Evolutionary conservation across 2,797 vertebrate species (phyloP), one percentile per base, ranked within the genome.

Genomic region (Girardinus metallicus): DNA sequence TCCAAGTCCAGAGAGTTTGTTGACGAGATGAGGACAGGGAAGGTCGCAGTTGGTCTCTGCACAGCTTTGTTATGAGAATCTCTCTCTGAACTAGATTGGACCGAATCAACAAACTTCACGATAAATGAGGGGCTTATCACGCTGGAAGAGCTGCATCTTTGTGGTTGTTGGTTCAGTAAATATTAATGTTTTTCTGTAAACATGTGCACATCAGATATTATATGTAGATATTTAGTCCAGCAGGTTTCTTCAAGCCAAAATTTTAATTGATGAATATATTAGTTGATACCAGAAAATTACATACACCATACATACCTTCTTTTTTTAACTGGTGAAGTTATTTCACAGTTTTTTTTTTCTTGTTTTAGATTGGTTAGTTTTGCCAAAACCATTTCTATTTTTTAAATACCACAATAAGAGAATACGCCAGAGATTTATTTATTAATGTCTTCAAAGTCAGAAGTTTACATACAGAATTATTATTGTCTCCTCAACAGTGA

Each of bases 21-120:
- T 77, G 85, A 86, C 76, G 18, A 79, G 81, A 75, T 41, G 75
- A 49, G 85, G 86, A 88, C 85, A 55, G 76, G 64, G 89, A 87
- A 93, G 92, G 92, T 91, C 85, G n/a, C 9, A 15, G 41, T 41
- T 18, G 84, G 78, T 74, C 82, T 83, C 73, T 81, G 82, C 84
- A 84, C 87, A 78, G 86, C 83, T 79, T 76, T 51, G 36, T 41
- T 62, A 68, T 68, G 64, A 23, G 64, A 68, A 68, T 39, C 36
- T 68, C 3, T 64, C 31, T 2, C 62, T 39, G 36, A 87, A 83
- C 80, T 86, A 90, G 89, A 91, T 88, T 89, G 88, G 83, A 81
- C 75, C 78, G 85, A 91, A 90, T 92, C 87, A 91, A 74, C 16
- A 0, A 74, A 76, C 79, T 66, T 73, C 82, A 53, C 70, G 77